Conservation (phyloP, 2,797 vertebrate genomes). For the Apogon talboti region DNA sequence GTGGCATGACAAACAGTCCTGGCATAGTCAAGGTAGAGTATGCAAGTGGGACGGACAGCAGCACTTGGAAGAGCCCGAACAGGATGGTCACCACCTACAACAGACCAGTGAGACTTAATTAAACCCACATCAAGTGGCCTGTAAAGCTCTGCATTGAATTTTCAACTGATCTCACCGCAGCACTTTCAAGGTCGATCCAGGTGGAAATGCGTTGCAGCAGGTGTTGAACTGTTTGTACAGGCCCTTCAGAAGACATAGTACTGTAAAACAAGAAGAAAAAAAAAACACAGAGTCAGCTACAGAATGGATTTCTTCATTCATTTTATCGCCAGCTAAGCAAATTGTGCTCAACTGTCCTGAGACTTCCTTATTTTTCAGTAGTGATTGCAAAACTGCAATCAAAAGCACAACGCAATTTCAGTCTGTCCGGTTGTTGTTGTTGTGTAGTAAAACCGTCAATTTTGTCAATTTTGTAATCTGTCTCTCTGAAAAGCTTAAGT, state of each 20-base stretch:
- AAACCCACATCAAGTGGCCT: neutral
- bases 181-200: slow-evolving; percentile 75
- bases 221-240: slow-evolving; percentile 13
- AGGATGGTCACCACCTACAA: slow-evolving; percentile 78
- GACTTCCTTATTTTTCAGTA: no score
- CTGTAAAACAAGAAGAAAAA: slow-evolving; percentile 27
- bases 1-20: slow-evolving; percentile 67
- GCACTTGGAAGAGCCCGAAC: slow-evolving; percentile 77
- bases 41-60: slow-evolving; percentile 69
- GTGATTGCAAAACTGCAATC: no score
- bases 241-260: slow-evolving; percentile 56
- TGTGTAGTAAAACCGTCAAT: no score
- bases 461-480: no score
- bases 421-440: no score
- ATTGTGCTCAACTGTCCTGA: no score
- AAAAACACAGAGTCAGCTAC: neutral
- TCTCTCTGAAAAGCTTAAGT: no score
- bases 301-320: neutral
- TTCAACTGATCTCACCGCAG: slow-evolving; percentile 69
- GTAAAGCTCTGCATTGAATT: neutral
- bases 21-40: slow-evolving; percentile 21
- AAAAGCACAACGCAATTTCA: no score
- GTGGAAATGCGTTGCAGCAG: slow-evolving; percentile 46
- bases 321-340: no score
- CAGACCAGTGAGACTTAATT: neutral